These are phyloP conservation scores for Coboldia fuscipes DNA, from an alignment of 1,140 invertebrate species.

Conservation along the genomic window DNA sequence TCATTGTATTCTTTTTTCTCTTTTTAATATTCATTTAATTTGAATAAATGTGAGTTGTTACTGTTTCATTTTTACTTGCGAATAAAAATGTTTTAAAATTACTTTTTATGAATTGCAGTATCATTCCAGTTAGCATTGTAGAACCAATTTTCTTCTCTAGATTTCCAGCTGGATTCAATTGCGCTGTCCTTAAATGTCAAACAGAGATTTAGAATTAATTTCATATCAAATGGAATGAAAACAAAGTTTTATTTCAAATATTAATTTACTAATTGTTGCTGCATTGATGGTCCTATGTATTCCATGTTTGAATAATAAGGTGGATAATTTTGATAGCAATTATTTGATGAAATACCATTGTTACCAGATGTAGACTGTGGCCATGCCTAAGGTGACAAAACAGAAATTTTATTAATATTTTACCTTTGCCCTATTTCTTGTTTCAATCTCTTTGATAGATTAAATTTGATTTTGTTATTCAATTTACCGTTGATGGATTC, in stretches of 20 bases:
- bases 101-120: background rate
- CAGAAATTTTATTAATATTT: too few species aligned
- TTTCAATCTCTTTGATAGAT: too few species aligned
- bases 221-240: background rate
- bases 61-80: background rate
- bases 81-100: background rate
- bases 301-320: conserved; percentile 2
- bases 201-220: too few species aligned
- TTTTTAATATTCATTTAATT: background rate
- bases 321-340: conserved; percentile 1
- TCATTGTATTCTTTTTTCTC: too few species aligned
- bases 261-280: background rate
- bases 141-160: conserved; percentile 2
- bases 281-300: background rate
- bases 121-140: background rate
- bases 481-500: too few species aligned
- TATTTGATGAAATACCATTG: too few species aligned
- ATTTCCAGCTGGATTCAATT: conserved; percentile 1
- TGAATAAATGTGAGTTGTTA: background rate
- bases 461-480: too few species aligned
- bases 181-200: background rate
- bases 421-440: too few species aligned
- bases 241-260: background rate
- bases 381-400: too few species aligned
- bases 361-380: too few species aligned